A percentile compares a stretch with the other conserved stretches of the same genome.
phyloP scores from a whole-genome alignment of 2,888 invertebrate genomes.

The Crocallis elinguaria region DNA sequence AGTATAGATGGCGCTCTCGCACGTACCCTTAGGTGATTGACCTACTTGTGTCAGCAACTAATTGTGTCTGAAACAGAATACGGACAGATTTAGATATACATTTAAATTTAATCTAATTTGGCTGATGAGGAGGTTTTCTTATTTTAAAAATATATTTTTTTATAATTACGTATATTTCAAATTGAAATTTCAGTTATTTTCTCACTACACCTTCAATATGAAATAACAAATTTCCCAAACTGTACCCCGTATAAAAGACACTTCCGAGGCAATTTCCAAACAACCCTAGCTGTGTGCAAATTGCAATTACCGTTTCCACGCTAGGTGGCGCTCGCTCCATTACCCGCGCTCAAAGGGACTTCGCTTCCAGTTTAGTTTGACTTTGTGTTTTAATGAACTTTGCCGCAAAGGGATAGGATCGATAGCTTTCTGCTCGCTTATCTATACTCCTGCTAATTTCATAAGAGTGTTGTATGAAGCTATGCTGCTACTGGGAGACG shows the following conservation, averaged over 20 bases:
- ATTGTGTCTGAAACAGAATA: too few relatives aligned
- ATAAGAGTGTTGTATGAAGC: background rate
- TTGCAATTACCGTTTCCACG: slow-evolving; percentile 3
- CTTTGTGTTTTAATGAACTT: slow-evolving; percentile 9
- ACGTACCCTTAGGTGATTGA: too few relatives aligned
- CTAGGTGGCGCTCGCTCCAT: slow-evolving; percentile 12
- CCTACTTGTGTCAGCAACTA: too few relatives aligned
- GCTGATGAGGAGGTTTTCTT: too few relatives aligned
- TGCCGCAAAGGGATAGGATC: background rate
- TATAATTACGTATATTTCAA: too few relatives aligned
- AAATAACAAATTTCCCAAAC: background rate
- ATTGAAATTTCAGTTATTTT: too few relatives aligned
- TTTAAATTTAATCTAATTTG: too few relatives aligned
- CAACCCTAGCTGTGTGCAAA: background rate
- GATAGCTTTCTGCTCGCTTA: background rate
- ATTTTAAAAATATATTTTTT: too few relatives aligned
- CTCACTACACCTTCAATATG: too few relatives aligned
- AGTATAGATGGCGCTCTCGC: too few relatives aligned
- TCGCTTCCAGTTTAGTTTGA: slow-evolving; percentile 14
- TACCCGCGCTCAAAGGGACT: slow-evolving; percentile 13
- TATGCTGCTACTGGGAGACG: too few relatives aligned
- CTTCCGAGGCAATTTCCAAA: background rate
- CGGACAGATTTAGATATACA: too few relatives aligned
- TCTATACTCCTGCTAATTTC: background rate
- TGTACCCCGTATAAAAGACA: background rate